Evolutionary conservation across 2,797 vertebrate species (phyloP), one percentile per base, ranked within the genome.

Genomic region (Hapalemur alaotrensis): DNA sequence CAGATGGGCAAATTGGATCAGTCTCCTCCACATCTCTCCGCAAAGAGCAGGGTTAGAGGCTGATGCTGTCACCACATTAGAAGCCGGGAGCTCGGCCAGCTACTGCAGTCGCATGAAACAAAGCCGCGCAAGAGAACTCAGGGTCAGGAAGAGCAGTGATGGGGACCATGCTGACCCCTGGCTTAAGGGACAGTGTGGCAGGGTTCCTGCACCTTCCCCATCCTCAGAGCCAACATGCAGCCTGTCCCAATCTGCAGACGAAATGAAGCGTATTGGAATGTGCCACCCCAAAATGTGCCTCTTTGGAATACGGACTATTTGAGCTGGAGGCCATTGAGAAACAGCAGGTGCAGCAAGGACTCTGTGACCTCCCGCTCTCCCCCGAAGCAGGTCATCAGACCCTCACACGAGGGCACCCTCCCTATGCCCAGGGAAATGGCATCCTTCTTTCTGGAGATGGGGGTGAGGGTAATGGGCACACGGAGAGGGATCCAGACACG

Each of bases 101-200:
- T 13, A 32, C 5, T 1, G 3, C 2, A 30, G 0, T 2, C n/a
- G 12, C 38, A 5, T 7, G 9, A 22, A 0, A 28, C n/a, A 10
- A 67, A 61, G 67, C 57, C 3, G 7, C 0, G 12, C 38, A 12
- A 48, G 59, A 30, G 70, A 32, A 11, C 2, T 0, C 35, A 43
- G 83, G 63, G 79, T 32, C 72, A 61, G 13, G 41, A 5, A 59
- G 50, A 22, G 52, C 20, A 7, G 35, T 9, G 50, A 57, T 7
- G 3, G 69, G 46, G 38, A 25, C n/a, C 28, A 20, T 0, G 2
- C 65, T 1, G 20, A 32, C 41, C 0, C 1, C 76, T 1, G 30
- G 41, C 8, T 8, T 61, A 5, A 13, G n/a, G 65, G 46, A 14
- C 28, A 43, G 50, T 5, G 67, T 50, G 23, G 35, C 46, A 22